Evolutionary conservation across 92 coral and sea anemone species (phyloP), one percentile per base, ranked within the genome.

Genomic region (Desmophyllum pertusum): DNA sequence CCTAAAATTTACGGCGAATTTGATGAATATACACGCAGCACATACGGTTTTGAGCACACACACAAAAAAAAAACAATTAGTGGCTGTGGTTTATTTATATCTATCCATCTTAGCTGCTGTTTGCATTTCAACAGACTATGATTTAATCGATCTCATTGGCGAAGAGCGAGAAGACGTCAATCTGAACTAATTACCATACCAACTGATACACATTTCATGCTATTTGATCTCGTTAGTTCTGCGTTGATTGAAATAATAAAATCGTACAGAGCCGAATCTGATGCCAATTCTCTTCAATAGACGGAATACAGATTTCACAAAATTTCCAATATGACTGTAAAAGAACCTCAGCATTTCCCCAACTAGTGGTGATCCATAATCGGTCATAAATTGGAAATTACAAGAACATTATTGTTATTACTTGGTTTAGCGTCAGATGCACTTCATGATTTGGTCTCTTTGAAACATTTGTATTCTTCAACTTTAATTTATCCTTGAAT

Each of bases 121-220:
- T 41, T 27, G 30, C 65, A 51, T 77, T 77, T 61, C 43, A 37
- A 77, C 50, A 65, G 57, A 41, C 18, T n/a, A 36, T 78, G 83
- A 42, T 42, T 45, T 39, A 66, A 78, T 63, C 62, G 17, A 13
- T 31, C 62, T 71, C 73, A 78, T 42, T 63, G 33, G 43, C 83
- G 59, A 52, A 59, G 63, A 66, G 73, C 33, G 21, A 39, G 23
- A 62, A 62, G 36, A 64, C 39, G 83, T 77, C 81, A 59, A 38
- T 41, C 23, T 10, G 33, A 6, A 59, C 65, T 2, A 33, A 23
- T 45, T 65, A 43, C 42, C 59, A 64, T 78, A 45, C 29, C 65
- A 2, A 27, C 27, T 18, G 35, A n/a, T n/a, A n/a, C n/a, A n/a
- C n/a, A n/a, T 59, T 59, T 63, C n/a, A 14, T 36, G 73, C 63